phyloP scores from a whole-genome alignment of 2,113 vertebrate species.

The Ondatra zibethicus region DNA sequence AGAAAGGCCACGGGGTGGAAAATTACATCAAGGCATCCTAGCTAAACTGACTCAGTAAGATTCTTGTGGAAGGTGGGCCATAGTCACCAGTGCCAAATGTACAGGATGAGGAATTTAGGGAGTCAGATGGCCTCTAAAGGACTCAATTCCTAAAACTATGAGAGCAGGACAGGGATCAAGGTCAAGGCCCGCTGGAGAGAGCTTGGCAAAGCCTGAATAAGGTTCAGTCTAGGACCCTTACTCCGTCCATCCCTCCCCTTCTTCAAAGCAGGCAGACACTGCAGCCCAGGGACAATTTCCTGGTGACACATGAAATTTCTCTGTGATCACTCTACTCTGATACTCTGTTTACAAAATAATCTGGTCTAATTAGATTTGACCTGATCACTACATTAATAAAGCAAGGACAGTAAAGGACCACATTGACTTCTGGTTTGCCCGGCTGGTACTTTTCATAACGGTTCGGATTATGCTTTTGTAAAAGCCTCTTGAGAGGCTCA shows the following conservation, averaged over 20 bases:
- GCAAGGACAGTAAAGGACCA: background rate
- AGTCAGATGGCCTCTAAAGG: background rate
- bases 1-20: background rate
- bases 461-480: background rate
- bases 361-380: background rate
- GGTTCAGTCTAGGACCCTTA: background rate
- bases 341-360: constrained; percentile 30
- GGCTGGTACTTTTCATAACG: background rate
- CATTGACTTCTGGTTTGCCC: background rate
- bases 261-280: background rate
- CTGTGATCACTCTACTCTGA: background rate
- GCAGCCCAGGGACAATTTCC: background rate
- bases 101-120: background rate
- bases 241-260: background rate
- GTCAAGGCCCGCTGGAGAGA: background rate
- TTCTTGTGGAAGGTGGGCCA: constrained; percentile 20
- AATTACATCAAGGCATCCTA: background rate
- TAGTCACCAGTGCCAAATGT: background rate
- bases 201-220: background rate
- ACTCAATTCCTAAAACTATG: background rate
- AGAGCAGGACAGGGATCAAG: background rate
- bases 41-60: background rate
- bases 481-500: background rate
- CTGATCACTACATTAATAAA: background rate
- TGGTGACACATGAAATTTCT: background rate